These are phyloP conservation scores for Pipistrellus nathusii DNA, from an alignment of 2,797 vertebrate species.

Conservation along the genomic window DNA sequence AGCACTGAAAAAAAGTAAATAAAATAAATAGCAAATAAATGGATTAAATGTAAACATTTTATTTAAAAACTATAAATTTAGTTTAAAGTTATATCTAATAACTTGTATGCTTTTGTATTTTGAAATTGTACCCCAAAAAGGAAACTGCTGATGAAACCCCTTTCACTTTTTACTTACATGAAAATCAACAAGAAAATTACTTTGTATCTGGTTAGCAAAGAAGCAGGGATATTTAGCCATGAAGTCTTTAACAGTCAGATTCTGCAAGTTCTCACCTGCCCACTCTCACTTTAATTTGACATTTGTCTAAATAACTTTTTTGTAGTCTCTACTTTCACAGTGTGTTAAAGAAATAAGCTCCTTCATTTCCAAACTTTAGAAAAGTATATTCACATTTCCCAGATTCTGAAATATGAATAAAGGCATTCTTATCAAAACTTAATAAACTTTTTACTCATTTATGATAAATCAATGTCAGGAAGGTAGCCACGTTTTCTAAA, in stretches of 20 bases:
- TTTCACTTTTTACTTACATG: slow-evolving; percentile 52
- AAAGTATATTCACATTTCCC: slow-evolving; percentile 8
- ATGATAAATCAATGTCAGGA: background rate
- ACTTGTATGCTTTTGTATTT: slow-evolving; percentile 33
- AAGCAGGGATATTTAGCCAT: background rate
- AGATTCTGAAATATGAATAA: slow-evolving; percentile 51
- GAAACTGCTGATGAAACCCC: background rate
- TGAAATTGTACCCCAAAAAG: slow-evolving; percentile 20
- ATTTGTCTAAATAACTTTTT: slow-evolving; percentile 71
- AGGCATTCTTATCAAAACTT: slow-evolving; percentile 50
- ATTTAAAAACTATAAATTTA: slow-evolving; percentile 23
- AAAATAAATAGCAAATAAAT: slow-evolving; percentile 9
- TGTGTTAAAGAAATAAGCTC: slow-evolving; percentile 46
- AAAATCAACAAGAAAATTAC: slow-evolving; percentile 59
- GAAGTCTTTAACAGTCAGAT: slow-evolving; percentile 36
- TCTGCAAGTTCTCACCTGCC: slow-evolving; percentile 78
- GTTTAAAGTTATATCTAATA: slow-evolving; percentile 52
- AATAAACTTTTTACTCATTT: slow-evolving; percentile 55
- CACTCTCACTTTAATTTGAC: slow-evolving; percentile 70
- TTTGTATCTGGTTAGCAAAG: slow-evolving; percentile 41
- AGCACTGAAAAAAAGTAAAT: background rate
- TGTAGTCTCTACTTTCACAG: slow-evolving; percentile 57
- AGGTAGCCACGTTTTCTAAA: slow-evolving; percentile 49
- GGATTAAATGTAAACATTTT: background rate
- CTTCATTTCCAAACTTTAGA: slow-evolving; percentile 62